Base-by-base conservation (phyloP, 2,797 vertebrate species). In the Neosalanx taihuensis region DNA sequence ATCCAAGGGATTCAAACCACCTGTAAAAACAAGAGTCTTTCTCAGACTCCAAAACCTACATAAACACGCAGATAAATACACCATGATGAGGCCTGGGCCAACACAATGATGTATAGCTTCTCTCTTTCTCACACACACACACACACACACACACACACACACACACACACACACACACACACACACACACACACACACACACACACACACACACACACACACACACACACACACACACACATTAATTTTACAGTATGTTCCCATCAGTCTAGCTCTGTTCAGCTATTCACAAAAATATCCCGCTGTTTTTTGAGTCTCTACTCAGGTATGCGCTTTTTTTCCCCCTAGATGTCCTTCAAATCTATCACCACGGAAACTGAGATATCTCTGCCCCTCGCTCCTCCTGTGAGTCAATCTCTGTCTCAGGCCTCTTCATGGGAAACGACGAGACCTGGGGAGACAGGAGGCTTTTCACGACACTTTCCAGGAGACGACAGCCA, bases 21-120 rank as follows among this genome's bases (percentile, higher is more conserved):
- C 67, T 86, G 86, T 79, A 70, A 46, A 85, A 88, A 86, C 78
- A 85, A 0, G 5, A 71, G 12, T 20, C 71, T 57, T 17, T 74
- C 72, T 79, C 59, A 41, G 37, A 41, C 53, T 49, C 64, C 26
- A 72, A 20, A 81, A 81, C 65, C 60, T 81, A 80, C 82, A 82
- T 71, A 72, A 74, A 81, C 77, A 29, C 67, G 53, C 53, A 57
- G 51, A 73, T 18, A 64, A 59, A 75, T 7, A 41, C 37, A 12
- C 37, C 9, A 41, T 41, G 37, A 10, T 41, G 37, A 7, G 37
- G 37, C 35, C 9, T 12, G 37, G 9, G 37, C 37, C 37, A 41
- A 10, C 37, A 41, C 37, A 12, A 2, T 41, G 37, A 41, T 41
- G 37, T 41, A 41, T 41, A 12, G 37, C 37, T 10, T 2, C 37